Evolutionary conservation across 2,888 invertebrate species (phyloP).

Genomic region (Drosophila colorata): DNA sequence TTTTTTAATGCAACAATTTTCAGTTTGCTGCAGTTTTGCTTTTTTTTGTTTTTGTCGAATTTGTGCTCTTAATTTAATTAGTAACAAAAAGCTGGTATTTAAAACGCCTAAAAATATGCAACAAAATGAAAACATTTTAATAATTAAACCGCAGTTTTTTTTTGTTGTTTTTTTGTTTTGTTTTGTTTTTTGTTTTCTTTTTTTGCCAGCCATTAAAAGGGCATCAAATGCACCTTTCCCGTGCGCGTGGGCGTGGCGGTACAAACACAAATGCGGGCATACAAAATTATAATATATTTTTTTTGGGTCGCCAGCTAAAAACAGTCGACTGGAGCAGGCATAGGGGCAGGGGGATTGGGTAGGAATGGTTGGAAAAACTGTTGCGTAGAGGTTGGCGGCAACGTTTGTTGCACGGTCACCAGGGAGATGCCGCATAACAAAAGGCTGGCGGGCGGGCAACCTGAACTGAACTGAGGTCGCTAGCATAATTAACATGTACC

Average conservation of each 20-base stretch:
- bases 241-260: constrained; percentile 3
- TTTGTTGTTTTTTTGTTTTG: constrained; percentile 11
- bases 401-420: constrained; percentile 22
- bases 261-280: constrained; percentile 12
- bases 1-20: not conserved
- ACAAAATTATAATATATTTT: constrained; percentile 15
- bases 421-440: constrained; percentile 39
- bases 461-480: constrained; percentile 21
- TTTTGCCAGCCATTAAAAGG: constrained; percentile 30
- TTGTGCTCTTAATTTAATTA: constrained; percentile 68
- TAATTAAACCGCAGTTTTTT: constrained; percentile 71
- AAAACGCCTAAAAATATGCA: constrained; percentile 55
- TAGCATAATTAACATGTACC: constrained; percentile 68
- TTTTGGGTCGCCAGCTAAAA: constrained; percentile 46
- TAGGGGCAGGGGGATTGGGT: not conserved
- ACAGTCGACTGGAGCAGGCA: constrained; percentile 2
- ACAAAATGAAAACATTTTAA: constrained; percentile 69
- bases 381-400: constrained; percentile 20
- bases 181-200: not conserved
- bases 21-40: constrained; percentile 2
- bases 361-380: constrained; percentile 9
- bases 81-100: constrained; percentile 39
- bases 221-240: constrained; percentile 30
- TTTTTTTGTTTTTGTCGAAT: constrained; percentile 15
- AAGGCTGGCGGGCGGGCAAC: constrained; percentile 36